These are phyloP conservation scores for Naja naja DNA, from an alignment of 2,113 vertebrate species.

Conservation along the genomic window DNA sequence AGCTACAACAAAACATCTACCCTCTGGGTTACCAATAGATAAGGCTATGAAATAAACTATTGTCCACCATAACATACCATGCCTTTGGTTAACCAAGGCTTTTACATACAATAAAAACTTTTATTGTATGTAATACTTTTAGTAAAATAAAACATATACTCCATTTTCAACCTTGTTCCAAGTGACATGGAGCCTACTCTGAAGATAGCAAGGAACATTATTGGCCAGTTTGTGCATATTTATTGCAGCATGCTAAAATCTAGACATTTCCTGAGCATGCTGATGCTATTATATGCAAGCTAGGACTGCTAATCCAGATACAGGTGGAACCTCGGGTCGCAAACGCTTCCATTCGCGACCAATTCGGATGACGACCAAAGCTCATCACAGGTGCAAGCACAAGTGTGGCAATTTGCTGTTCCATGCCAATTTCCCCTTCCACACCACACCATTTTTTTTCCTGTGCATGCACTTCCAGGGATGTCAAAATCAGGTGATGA, in stretches of 20 bases:
- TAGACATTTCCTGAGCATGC: background rate
- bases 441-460: no score
- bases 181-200: background rate
- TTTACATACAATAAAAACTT: background rate
- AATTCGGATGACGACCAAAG: no score
- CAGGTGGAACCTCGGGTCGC: no score
- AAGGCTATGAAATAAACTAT: background rate
- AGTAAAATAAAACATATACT: background rate
- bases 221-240: background rate
- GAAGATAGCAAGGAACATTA: background rate
- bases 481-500: no score
- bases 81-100: background rate
- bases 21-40: background rate
- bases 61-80: background rate
- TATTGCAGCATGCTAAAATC: background rate
- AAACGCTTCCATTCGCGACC: no score
- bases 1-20: background rate
- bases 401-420: no score
- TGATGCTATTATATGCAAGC: background rate
- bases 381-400: no score
- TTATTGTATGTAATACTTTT: background rate
- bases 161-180: background rate
- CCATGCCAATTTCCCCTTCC: no score
- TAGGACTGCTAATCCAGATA: background rate
- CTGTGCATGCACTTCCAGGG: no score